phyloP scores from a whole-genome alignment of 2,888 invertebrate species.

The Atrina japonica region DNA sequence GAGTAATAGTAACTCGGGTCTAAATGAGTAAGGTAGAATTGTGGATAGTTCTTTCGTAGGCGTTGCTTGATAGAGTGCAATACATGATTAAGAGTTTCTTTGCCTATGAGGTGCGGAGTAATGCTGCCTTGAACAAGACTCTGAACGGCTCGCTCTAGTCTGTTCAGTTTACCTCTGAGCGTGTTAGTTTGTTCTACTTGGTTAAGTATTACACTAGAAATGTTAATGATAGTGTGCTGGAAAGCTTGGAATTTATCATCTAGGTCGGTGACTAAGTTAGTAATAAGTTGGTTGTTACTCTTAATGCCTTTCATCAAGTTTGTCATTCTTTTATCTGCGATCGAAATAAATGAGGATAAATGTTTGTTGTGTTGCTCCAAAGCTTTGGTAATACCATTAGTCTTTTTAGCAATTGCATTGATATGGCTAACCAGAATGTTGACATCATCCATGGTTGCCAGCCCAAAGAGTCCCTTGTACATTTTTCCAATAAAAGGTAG shows the following conservation, averaged over 20 bases:
- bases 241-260: slow-evolving; percentile 10
- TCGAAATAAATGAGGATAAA: slow-evolving; percentile 29
- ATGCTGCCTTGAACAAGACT: slow-evolving; percentile 21
- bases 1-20: slow-evolving; percentile 16
- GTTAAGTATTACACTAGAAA: not conserved
- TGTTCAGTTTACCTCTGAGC: slow-evolving; percentile 5
- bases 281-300: slow-evolving; percentile 21
- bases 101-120: slow-evolving; percentile 12
- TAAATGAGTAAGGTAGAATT: slow-evolving; percentile 26
- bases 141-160: slow-evolving; percentile 5
- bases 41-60: slow-evolving; percentile 9
- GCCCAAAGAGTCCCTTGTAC: slow-evolving; percentile 27
- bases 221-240: slow-evolving; percentile 15
- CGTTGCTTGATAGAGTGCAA: slow-evolving; percentile 2
- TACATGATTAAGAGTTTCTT: not conserved
- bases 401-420: slow-evolving; percentile 9
- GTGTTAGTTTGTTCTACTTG: slow-evolving; percentile 6
- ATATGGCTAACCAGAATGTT: slow-evolving; percentile 22
- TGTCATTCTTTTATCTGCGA: slow-evolving; percentile 17
- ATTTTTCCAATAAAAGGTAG: slow-evolving; percentile 32
- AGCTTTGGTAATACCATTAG: slow-evolving; percentile 6
- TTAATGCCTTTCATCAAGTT: slow-evolving; percentile 32
- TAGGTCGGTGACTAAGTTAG: not conserved
- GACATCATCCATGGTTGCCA: slow-evolving; percentile 27
- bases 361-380: slow-evolving; percentile 26